Evolutionary conservation across 2,797 vertebrate species (phyloP), one percentile per base, ranked within the genome.

Genomic region (Leucoraja ocellata): DNA sequence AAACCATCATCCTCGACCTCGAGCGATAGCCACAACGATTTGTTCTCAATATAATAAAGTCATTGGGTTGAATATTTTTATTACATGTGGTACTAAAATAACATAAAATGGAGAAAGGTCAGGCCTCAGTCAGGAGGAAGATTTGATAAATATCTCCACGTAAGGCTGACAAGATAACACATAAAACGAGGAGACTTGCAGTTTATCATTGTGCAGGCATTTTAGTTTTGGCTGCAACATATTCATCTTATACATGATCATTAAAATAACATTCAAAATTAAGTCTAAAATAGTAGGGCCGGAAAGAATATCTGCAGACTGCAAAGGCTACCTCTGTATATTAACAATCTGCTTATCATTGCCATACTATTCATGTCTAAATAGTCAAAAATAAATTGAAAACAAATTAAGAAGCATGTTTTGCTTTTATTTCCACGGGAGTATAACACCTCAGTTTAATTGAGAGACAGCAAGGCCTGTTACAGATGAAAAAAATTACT

Each of bases 401-500:
- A 68, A 65, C 84, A 88, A 88, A 88, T 88, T 88, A 88, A 46
- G 63, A 68, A 88, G 14, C 61, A 88, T 74, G 71, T 54, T 74
- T 74, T 74, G 71, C 71, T 92, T 91, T 92, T 92, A 39, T 74
- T 92, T 92, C 25, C 71, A 74, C n/a, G 39, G 13, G 46, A 28
- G 18, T 25, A 11, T 74, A 92, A n/a, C 46, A 74, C 36, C 46
- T 54, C 39, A 28, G 36, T 76, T 91, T 92, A 88, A 68, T 92
- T 13, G 25, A 92, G 90, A 91, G 68, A 32, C 65, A 71, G 71
- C 65, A 91, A 91, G 71, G 14, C 71, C 21, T 54, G 68, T 91
- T 91, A 74, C n/a, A 16, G 84, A 88, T 65, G 84, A 32, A 88
- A 61, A 92, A 92, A 92, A 76, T 73, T 54, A 39, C 90, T 54